Conservation (phyloP, 2,113 vertebrate species). For the Oostethus manadensis region DNA sequence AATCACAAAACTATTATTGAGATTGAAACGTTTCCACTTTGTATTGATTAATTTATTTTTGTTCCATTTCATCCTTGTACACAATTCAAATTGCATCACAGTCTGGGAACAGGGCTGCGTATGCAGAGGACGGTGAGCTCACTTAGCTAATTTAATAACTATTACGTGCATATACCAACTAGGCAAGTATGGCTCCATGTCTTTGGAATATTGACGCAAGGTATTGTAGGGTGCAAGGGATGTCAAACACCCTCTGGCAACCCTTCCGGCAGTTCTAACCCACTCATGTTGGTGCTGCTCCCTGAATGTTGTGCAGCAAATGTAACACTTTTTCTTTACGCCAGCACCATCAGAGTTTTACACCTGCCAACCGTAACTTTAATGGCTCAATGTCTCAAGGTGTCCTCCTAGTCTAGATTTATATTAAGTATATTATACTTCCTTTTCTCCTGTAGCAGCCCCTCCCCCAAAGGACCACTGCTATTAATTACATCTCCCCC, state of each 20-base stretch:
- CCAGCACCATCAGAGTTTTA: conserved; percentile 37
- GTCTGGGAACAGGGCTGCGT: background rate
- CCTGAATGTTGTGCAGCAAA: conserved; percentile 13
- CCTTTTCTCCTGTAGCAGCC: background rate
- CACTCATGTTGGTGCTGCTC: background rate
- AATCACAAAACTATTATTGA: no score
- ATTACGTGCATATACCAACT: conserved; percentile 4
- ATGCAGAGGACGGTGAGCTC: conserved; percentile 14
- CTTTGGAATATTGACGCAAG: background rate
- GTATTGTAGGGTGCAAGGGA: background rate
- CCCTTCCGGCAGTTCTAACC: background rate
- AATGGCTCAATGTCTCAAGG: conserved; percentile 6
- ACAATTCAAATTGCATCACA: no score
- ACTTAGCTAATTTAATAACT: background rate
- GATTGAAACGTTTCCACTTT: no score
- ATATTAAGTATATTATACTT: background rate
- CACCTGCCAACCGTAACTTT: background rate
- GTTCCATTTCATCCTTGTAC: no score
- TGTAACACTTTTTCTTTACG: conserved; percentile 16
- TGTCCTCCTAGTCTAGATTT: background rate
- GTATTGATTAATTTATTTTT: conserved; percentile 28
- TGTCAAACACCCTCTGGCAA: background rate
- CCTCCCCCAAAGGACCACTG: conserved; percentile 17
- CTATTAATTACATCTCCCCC: conserved; percentile 51
- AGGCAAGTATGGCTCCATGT: background rate